phyloP scores from a whole-genome alignment of 2,888 invertebrate species.

The Callosobruchus maculatus region DNA sequence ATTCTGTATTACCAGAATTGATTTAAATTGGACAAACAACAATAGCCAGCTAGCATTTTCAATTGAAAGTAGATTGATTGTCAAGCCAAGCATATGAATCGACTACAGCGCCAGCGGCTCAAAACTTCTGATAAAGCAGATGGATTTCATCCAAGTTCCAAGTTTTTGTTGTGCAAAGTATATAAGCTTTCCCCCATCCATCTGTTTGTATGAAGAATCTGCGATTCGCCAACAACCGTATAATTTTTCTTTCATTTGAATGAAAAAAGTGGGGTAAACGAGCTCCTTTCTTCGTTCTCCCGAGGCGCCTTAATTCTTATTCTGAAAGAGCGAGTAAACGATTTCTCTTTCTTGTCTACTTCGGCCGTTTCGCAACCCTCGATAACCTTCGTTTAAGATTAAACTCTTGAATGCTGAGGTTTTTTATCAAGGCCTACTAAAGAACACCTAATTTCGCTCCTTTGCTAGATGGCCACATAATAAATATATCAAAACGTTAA shows the following conservation, averaged over 20 bases:
- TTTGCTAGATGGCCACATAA: not conserved
- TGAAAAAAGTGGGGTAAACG: not conserved
- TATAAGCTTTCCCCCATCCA: not conserved
- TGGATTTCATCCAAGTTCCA: not conserved
- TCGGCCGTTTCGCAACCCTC: not conserved
- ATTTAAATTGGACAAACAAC: too few species aligned
- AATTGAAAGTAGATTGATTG: too few species aligned
- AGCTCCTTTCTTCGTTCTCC: not conserved
- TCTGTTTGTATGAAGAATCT: not conserved
- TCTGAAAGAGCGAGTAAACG: not conserved
- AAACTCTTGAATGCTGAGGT: not conserved
- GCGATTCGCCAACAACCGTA: not conserved
- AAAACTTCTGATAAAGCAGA: too few species aligned
- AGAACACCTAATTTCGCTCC: not conserved
- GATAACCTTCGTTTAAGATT: not conserved
- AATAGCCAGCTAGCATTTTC: too few species aligned
- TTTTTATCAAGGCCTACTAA: not conserved
- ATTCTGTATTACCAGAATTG: too few species aligned
- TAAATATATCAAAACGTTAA: not conserved
- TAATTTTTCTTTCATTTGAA: not conserved
- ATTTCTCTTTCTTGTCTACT: not conserved
- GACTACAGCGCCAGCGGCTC: too few species aligned
- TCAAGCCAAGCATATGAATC: too few species aligned
- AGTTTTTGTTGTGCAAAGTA: not conserved
- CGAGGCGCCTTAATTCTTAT: not conserved